These are phyloP conservation scores for Acanthococcus lagerstroemiae DNA, from an alignment of 2,888 invertebrate genomes.

Conservation along the genomic window DNA sequence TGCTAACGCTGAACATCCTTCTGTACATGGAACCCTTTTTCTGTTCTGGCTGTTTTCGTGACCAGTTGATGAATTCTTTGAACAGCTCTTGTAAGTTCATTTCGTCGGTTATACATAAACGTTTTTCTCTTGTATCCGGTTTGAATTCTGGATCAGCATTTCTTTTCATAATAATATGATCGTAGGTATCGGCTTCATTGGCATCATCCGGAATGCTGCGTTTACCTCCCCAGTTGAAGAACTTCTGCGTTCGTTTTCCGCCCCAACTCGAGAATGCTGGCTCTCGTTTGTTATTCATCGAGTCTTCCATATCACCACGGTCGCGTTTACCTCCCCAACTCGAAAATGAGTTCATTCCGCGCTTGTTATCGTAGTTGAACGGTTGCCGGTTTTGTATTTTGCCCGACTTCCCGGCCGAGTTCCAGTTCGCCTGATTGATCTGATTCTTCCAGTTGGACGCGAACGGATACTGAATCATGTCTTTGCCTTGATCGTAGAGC, in stretches of 20 bases:
- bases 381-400: background rate
- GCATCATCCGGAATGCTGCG: conserved; percentile 32
- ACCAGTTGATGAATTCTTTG: conserved; percentile 32
- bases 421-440: background rate
- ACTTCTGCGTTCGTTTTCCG: conserved; percentile 37
- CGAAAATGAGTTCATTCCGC: conserved; percentile 32
- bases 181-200: conserved; percentile 28
- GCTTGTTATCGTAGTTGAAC: conserved; percentile 25
- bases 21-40: conserved; percentile 28
- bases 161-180: conserved; percentile 18
- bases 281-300: conserved; percentile 34
- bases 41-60: conserved; percentile 31
- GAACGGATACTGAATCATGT: conserved; percentile 8
- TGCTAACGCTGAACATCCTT: conserved; percentile 2
- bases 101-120: conserved; percentile 14
- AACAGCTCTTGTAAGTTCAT: conserved; percentile 31
- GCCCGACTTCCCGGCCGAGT: background rate
- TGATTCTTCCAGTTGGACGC: conserved; percentile 10
- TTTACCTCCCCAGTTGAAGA: conserved; percentile 39
- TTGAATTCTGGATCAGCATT: background rate
- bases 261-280: conserved; percentile 38
- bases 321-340: conserved; percentile 36
- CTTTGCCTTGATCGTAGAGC: background rate
- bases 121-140: background rate
- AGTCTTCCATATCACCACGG: conserved; percentile 15